Base-by-base conservation (phyloP, 2,797 vertebrate species). In the Macropodus opercularis region DNA sequence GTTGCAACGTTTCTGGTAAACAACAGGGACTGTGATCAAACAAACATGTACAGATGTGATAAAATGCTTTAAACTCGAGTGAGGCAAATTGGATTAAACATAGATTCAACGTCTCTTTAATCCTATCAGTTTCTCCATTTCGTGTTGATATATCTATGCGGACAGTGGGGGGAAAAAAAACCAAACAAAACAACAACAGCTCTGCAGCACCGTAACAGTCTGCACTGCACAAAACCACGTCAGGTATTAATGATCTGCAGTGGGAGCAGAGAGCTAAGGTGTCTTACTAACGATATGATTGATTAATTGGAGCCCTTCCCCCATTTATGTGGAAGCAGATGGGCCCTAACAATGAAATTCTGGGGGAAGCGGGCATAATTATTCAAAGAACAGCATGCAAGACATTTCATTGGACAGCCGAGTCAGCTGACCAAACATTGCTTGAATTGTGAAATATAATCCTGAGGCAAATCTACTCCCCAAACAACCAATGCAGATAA, bases 291-390 rank as follows among this genome's bases (percentile, higher is more conserved):
- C 39, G 17, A 62, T 18, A 49, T 61, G 48, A 63, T 40, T 61
- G 13, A 54, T 50, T 26, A 40, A 10, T 13, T 42, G 17, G 26
- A 78, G 69, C 81, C 77, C 82, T 73, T 81, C 87, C 87, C 81
- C 79, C 79, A 60, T 56, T 0, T 65, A 63, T 50, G 8, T 5
- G 50, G 34, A 68, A 57, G 48, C 87, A 90, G 85, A 90, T 87
- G 86, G 83, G 63, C 71, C 51, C 22, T 36, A 84, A 85, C 83
- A 88, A 89, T 89, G 80, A 65, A 53, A 47, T 56, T 54, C 58
- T 60, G 47, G 49, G n/a, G 64, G 77, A 72, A 66, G 77, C 79
- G 64, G 62, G 65, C 57, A 56, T 59, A 27, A 70, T 75, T 64
- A 69, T 75, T 70, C 41, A 70, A 48, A 66, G 18, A 57, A 41